Conservation (phyloP, 2,888 invertebrate genomes). For the Ceramica pisi region DNA sequence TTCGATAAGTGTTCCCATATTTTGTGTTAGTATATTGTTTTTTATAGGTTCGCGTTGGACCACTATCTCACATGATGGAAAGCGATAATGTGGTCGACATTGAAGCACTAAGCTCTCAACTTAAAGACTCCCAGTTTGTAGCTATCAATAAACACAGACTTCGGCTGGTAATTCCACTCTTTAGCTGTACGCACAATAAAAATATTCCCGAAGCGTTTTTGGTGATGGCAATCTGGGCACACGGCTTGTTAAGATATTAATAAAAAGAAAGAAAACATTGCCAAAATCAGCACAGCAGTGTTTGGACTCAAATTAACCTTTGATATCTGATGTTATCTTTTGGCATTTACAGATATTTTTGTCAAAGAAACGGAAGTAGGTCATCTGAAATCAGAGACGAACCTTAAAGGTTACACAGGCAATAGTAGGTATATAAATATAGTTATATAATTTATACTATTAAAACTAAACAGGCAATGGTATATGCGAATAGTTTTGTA, state of each 20-base stretch:
- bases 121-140: too few species aligned
- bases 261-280: not conserved
- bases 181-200: too few species aligned
- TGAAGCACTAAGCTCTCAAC: too few species aligned
- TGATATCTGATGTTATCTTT: not conserved
- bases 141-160: too few species aligned
- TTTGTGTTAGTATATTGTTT: not conserved
- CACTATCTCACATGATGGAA: too few species aligned
- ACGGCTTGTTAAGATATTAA: too few species aligned
- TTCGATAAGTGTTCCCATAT: not conserved
- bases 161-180: too few species aligned
- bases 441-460: slow-evolving; percentile 24
- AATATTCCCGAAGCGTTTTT: too few species aligned
- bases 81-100: too few species aligned
- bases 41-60: too few species aligned
- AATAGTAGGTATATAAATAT: slow-evolving; percentile 14
- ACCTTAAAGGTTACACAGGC: not conserved
- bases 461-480: too few species aligned
- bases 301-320: not conserved
- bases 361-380: not conserved
- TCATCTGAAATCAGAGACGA: not conserved
- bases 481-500: slow-evolving; percentile 23
- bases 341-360: not conserved
- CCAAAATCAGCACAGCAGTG: not conserved
- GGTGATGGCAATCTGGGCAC: too few species aligned